These are phyloP conservation scores for Xestia sexstrigata DNA, from an alignment of 2,888 invertebrate genomes.

Conservation along the genomic window DNA sequence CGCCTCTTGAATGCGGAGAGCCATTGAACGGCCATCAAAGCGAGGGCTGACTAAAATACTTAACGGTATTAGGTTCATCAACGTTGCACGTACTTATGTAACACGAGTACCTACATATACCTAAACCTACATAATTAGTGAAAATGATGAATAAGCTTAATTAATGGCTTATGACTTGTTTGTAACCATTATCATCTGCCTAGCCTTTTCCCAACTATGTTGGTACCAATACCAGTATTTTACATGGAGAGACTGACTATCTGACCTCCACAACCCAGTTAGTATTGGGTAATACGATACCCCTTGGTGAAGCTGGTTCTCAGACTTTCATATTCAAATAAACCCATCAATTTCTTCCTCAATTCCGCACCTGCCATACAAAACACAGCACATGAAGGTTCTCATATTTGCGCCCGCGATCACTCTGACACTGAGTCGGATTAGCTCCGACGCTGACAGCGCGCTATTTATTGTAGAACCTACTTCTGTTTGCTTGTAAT, in stretches of 20 bases:
- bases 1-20: conserved; percentile 13
- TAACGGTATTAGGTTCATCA: conserved; percentile 24
- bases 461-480: conserved; percentile 58
- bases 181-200: not conserved
- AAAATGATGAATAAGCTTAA: not conserved
- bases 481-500: conserved; percentile 53
- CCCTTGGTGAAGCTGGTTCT: not conserved
- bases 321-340: not conserved
- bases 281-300: not conserved
- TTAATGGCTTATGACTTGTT: too few species aligned
- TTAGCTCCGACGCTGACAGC: conserved; percentile 52
- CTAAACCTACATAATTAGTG: conserved; percentile 27
- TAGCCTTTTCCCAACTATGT: not conserved
- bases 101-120: not conserved
- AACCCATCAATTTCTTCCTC: not conserved
- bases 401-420: conserved; percentile 53
- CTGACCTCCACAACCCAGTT: not conserved
- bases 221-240: not conserved
- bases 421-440: conserved; percentile 60
- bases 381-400: conserved; percentile 14
- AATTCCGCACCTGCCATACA: conserved; percentile 1
- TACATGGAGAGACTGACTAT: not conserved
- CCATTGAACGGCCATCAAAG: conserved; percentile 37
- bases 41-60: conserved; percentile 42
- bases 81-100: conserved; percentile 11